phyloP scores from a whole-genome alignment of 2,797 vertebrate genomes.

The Oreochromis grahami region DNA sequence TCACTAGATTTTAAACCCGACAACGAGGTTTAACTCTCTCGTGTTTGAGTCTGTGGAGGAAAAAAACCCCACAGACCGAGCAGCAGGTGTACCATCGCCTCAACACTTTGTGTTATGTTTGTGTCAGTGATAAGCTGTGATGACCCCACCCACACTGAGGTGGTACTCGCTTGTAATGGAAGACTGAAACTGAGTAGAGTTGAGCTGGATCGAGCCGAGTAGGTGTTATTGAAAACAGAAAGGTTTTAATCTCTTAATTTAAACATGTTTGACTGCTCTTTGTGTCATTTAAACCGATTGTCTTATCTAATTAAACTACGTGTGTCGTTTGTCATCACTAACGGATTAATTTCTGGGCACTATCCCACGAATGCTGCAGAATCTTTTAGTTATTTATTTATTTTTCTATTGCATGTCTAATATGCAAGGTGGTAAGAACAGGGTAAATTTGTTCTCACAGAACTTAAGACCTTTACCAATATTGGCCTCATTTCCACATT shows the following conservation, averaged over 20 bases:
- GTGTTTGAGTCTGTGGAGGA: rapidly evolving
- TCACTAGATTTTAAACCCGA: not conserved
- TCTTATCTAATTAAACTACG: not conserved
- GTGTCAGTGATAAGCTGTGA: not conserved
- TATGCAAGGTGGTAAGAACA: not conserved
- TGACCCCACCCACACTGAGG: not conserved
- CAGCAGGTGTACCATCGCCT: not conserved
- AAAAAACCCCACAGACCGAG: not conserved
- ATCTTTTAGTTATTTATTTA: not conserved
- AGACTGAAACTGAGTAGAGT: not conserved
- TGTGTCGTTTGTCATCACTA: not conserved
- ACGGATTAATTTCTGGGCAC: rapidly evolving
- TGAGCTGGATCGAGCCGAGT: not conserved
- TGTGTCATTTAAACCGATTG: not conserved
- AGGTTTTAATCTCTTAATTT: rapidly evolving
- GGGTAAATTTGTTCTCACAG: not conserved
- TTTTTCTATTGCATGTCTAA: rapidly evolving
- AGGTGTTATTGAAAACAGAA: not conserved
- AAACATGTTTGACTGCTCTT: not conserved
- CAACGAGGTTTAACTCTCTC: rapidly evolving
- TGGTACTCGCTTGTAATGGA: not conserved
- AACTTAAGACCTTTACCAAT: not conserved
- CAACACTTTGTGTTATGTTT: rapidly evolving
- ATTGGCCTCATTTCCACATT: rapidly evolving
- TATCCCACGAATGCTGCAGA: not conserved